Conservation (phyloP, 2,888 invertebrate genomes). For the Ochropleura plecta region DNA sequence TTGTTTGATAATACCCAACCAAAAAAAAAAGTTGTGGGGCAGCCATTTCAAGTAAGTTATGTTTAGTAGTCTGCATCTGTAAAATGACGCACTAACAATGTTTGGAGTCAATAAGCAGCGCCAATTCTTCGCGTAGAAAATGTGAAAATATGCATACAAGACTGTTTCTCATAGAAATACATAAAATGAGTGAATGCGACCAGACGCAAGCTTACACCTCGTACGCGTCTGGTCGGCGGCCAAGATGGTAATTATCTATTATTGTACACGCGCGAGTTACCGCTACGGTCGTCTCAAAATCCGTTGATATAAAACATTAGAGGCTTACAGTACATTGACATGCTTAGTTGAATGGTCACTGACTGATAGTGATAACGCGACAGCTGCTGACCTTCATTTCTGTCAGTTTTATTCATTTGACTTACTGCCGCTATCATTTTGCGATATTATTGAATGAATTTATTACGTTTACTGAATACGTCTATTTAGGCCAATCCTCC, state of each 20-base stretch:
- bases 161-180: constrained; percentile 35
- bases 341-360: constrained; percentile 46
- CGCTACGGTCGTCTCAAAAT: constrained; percentile 32
- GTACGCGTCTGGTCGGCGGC: constrained; percentile 53
- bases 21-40: too few species aligned
- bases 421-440: constrained; percentile 5
- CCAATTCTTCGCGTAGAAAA: constrained; percentile 16
- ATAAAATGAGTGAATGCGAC: constrained; percentile 26
- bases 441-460: background rate
- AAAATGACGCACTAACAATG: background rate
- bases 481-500: constrained; percentile 27
- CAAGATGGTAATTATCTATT: constrained; percentile 60
- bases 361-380: constrained; percentile 54
- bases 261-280: constrained; percentile 34
- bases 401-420: constrained; percentile 17
- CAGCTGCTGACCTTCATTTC: constrained; percentile 34
- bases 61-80: background rate
- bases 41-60: background rate
- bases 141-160: constrained; percentile 33
- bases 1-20: too few species aligned
- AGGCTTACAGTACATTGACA: constrained; percentile 51
- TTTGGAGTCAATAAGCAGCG: background rate
- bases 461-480: constrained; percentile 8
- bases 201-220: constrained; percentile 14
- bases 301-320: constrained; percentile 41